Conservation (phyloP, 2,888 invertebrate genomes). For the Trissolcus brochymenae region DNA sequence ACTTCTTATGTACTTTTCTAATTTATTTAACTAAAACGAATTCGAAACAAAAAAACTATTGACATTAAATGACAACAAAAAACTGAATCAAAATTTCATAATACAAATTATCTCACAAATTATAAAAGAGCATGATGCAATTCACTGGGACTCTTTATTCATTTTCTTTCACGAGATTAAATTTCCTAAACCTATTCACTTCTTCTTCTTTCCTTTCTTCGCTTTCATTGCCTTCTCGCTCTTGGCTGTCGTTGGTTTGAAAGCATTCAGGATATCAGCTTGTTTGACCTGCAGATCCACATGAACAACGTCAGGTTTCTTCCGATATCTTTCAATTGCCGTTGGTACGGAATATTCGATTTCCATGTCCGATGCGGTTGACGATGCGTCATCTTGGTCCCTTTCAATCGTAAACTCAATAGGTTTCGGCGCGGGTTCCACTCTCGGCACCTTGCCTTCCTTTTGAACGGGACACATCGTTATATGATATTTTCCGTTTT, state of each 20-base stretch:
- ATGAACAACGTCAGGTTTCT: conserved; percentile 72
- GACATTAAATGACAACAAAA: no score
- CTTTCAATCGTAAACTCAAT: conserved; percentile 73
- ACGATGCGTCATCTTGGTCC: conserved; percentile 68
- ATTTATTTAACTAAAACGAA: no score
- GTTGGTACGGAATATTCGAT: conserved; percentile 75
- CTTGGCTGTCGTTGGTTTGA: conserved; percentile 53
- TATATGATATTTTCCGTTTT: conserved; percentile 73
- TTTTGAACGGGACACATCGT: conserved; percentile 74
- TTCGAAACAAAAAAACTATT: no score
- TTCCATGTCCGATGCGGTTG: conserved; percentile 74
- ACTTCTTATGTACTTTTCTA: no score
- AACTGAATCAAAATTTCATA: no score
- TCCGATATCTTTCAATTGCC: conserved; percentile 68
- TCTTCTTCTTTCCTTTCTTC: conserved; percentile 15
- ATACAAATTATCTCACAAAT: no score
- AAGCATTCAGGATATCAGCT: conserved; percentile 69
- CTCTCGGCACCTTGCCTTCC: conserved; percentile 62
- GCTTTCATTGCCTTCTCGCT: conserved; percentile 30
- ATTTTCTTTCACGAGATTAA: no score
- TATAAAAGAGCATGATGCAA: no score
- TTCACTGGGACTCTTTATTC: no score
- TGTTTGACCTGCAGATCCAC: conserved; percentile 72
- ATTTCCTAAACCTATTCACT: no score
- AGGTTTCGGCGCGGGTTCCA: conserved; percentile 71